These are phyloP conservation scores for Muscidifurax raptorellus DNA, from an alignment of 1,140 invertebrate genomes.

Conservation along the genomic window DNA sequence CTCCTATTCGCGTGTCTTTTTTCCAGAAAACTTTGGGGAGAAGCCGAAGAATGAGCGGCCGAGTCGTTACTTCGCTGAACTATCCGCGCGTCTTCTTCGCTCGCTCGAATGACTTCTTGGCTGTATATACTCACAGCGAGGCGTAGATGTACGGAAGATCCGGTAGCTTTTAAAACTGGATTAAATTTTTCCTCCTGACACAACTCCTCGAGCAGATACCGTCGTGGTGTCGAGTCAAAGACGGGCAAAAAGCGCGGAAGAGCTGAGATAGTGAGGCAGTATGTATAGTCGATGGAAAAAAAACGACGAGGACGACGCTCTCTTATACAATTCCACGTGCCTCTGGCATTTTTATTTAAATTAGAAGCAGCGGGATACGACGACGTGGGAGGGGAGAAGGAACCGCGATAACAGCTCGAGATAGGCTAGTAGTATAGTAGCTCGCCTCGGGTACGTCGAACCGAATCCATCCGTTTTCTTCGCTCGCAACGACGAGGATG, in stretches of 20 bases:
- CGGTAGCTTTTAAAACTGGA: not conserved
- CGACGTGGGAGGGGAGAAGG: not conserved
- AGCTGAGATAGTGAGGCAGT: not conserved
- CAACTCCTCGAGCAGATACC: not conserved
- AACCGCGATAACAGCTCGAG: not conserved
- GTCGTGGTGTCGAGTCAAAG: not conserved
- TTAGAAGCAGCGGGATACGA: conserved; percentile 12
- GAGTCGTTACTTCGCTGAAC: not conserved
- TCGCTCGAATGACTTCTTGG: not conserved
- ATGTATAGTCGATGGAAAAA: not conserved
- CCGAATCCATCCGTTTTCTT: conserved; percentile 7
- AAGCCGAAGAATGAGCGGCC: too few relatives aligned
- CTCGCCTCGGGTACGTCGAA: not conserved
- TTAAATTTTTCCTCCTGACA: not conserved
- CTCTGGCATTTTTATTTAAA: conserved; percentile 40
- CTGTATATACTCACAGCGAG: too few relatives aligned
- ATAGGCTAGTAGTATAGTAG: not conserved
- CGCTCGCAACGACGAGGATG: not conserved
- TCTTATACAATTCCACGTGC: not conserved
- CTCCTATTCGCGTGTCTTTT: not conserved
- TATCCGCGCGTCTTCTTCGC: not conserved
- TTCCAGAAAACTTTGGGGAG: not conserved
- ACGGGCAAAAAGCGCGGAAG: not conserved
- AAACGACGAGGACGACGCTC: not conserved
- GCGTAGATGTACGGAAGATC: not conserved